phyloP scores from a whole-genome alignment of 2,888 invertebrate genomes.

The Cheilosia impressa region DNA sequence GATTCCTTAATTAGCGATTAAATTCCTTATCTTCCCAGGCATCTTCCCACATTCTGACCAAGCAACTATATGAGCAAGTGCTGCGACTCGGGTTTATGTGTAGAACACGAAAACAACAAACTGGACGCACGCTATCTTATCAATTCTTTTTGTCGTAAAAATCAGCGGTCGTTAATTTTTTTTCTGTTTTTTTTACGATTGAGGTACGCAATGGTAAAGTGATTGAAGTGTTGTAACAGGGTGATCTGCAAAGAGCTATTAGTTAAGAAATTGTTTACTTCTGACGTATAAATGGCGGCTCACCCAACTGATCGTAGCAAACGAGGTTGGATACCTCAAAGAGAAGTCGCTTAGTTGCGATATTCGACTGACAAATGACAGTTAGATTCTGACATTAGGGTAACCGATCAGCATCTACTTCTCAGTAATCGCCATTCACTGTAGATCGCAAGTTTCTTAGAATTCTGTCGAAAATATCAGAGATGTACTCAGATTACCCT shows the following conservation, averaged over 20 bases:
- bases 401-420: too few relatives aligned
- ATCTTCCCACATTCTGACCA: conserved; percentile 21
- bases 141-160: conserved; percentile 49
- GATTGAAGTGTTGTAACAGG: conserved; percentile 3
- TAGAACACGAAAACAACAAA: conserved; percentile 36
- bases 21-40: conserved; percentile 37
- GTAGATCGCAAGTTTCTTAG: too few relatives aligned
- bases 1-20: conserved; percentile 7
- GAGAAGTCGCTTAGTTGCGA: too few relatives aligned
- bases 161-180: conserved; percentile 55
- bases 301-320: too few relatives aligned
- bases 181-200: conserved; percentile 8
- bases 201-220: conserved; percentile 9
- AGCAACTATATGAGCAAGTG: background rate
- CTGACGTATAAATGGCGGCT: too few relatives aligned
- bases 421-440: too few relatives aligned
- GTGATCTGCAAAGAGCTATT: background rate
- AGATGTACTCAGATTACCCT: too few relatives aligned
- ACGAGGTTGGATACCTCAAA: too few relatives aligned
- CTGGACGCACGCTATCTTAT: conserved; percentile 43
- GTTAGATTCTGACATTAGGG: too few relatives aligned
- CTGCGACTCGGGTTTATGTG: conserved; percentile 23
- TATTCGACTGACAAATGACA: too few relatives aligned
- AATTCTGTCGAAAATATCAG: too few relatives aligned
- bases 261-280: too few relatives aligned